Conservation (phyloP, 2,888 invertebrate genomes). For the Acanthosepion lycidas region DNA sequence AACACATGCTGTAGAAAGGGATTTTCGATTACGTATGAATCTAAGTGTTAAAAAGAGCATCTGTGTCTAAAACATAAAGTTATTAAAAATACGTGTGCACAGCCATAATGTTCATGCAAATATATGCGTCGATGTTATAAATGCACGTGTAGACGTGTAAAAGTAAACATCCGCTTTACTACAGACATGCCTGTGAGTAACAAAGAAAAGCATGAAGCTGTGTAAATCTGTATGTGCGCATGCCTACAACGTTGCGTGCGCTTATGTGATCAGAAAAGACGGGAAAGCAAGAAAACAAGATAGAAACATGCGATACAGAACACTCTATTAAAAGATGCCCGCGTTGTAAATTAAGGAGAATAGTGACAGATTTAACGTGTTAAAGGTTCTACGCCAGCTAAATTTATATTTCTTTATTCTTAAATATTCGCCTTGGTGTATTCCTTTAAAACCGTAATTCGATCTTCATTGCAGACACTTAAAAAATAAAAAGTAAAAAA, state of each 20-base stretch:
- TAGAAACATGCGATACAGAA: neutral
- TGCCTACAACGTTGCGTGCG: neutral
- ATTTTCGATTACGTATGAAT: too few species aligned
- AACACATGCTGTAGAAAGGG: too few species aligned
- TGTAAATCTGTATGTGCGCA: neutral
- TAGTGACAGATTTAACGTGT: neutral
- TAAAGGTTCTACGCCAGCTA: neutral
- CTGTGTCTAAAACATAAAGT: too few species aligned
- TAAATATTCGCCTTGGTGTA: neutral
- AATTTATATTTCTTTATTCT: neutral
- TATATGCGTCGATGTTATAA: too few species aligned
- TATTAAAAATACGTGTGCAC: too few species aligned
- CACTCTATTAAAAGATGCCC: slow-evolving; percentile 18
- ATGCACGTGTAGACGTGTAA: neutral
- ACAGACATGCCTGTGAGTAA: neutral
- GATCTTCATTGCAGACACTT: neutral
- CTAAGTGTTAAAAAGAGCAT: too few species aligned
- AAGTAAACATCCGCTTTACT: neutral
- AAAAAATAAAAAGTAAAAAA: neutral
- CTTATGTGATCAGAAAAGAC: neutral
- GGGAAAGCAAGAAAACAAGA: neutral
- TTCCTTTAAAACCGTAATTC: neutral
- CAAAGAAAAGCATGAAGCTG: neutral
- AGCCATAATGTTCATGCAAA: too few species aligned
- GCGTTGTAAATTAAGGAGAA: neutral